Percentiles rank a stretch among this genome's conserved stretches.
Conservation (phyloP, 2,797 vertebrate genomes). For the Myripristis jacobus region DNA sequence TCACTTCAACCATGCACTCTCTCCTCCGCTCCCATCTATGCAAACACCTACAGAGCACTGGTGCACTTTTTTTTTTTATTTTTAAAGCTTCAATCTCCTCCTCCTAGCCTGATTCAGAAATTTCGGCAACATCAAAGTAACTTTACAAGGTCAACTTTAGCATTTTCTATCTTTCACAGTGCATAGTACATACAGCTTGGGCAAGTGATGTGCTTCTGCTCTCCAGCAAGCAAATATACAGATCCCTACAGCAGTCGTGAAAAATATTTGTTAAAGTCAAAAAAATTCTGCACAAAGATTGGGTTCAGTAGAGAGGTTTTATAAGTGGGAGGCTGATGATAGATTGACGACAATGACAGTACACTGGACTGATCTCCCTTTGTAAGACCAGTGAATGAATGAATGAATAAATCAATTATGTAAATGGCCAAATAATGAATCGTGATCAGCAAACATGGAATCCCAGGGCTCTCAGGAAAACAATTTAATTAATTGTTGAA, state of each 20-base stretch:
- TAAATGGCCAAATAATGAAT: conserved; percentile 19
- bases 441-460: conserved; percentile 30
- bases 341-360: background rate
- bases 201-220: background rate
- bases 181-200: background rate
- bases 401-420: conserved; percentile 2
- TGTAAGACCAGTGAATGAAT: background rate
- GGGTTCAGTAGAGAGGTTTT: background rate
- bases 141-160: conserved; percentile 11
- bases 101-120: conserved; percentile 44
- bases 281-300: no score
- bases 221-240: background rate
- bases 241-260: background rate
- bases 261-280: background rate
- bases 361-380: background rate
- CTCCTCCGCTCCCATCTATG: no score
- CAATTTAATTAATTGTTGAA: conserved; percentile 33
- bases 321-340: background rate
- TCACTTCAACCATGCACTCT: no score
- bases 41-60: conserved; percentile 45
- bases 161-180: background rate
- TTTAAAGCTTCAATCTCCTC: conserved; percentile 58
- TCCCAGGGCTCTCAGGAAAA: conserved; percentile 28
- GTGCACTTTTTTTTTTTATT: conserved; percentile 52
- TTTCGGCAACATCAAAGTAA: conserved; percentile 31